These are phyloP conservation scores for Caenorhabditis sp. DNA, from an alignment of 2,888 invertebrate species.

Conservation along the genomic window DNA sequence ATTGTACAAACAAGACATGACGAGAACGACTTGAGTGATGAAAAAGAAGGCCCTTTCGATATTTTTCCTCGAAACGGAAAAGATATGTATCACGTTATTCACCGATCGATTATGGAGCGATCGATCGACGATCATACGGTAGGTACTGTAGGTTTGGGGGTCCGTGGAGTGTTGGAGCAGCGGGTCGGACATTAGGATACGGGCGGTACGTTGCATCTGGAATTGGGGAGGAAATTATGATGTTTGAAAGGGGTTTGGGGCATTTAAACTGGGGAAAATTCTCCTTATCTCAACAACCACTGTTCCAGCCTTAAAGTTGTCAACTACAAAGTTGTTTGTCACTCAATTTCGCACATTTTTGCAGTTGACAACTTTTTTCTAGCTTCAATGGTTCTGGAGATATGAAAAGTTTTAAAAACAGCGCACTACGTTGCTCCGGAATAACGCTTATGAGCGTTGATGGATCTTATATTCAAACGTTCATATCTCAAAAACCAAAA, in stretches of 20 bases:
- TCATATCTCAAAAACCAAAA: background rate
- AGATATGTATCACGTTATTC: conserved; percentile 21
- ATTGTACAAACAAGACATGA: conserved; percentile 5
- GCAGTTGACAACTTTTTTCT: background rate
- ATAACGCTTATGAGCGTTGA: background rate
- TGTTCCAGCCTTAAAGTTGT: background rate
- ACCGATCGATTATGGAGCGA: conserved; percentile 17
- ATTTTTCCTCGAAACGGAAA: conserved; percentile 19
- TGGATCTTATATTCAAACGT: background rate
- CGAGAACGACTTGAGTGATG: conserved; percentile 4
- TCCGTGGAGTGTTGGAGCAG: conserved; percentile 24
- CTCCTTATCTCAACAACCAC: background rate
- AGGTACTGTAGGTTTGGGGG: conserved; percentile 11
- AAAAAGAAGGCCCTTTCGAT: conserved; percentile 29
- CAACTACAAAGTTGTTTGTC: background rate
- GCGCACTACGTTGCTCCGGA: no score
- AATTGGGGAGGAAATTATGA: no score
- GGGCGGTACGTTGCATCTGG: conserved; percentile 28
- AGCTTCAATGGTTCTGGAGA: no score
- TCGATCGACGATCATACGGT: conserved; percentile 49
- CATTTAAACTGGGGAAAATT: no score
- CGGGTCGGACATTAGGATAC: conserved; percentile 25
- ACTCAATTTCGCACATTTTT: background rate
- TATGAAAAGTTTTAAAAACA: no score
- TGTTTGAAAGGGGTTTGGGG: no score